Base-by-base conservation (phyloP, 1,140 invertebrate species). In the Pemphigus obesinymphae region DNA sequence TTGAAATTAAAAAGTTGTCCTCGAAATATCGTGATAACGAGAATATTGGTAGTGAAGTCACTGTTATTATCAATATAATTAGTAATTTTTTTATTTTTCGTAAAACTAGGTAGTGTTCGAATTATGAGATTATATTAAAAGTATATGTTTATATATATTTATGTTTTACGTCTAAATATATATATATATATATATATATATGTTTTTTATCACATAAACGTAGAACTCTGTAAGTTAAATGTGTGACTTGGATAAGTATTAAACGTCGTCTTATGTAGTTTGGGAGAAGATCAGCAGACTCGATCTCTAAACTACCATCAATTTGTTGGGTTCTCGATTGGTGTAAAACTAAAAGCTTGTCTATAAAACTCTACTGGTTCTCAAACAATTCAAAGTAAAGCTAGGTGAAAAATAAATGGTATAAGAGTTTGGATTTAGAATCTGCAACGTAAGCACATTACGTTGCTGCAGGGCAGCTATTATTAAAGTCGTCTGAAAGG, bases 321-420 rank as follows among this genome's bases (percentile, higher is more conserved):
- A 70, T 70, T 70, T 70, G 34, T 68, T 26, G 37, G 68, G 40
- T 45, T 15, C 7, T 43, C n/a, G 68, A 70, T 70, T 26, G 68
- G 68, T 20, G 68, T 45, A 70, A 45, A 70, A 70, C 68, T 70
- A 70, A 70, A 70, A 70, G 68, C 68, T 70, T 45, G 68, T 70
- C 23, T 26, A 70, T 70, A 70, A 70, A 70, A 70, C 40, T 70
- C 68, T 70, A 43, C 40, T 45, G 40, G 68, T 45, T 70, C 68
- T 70, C 68, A 43, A 45, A 70, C 68, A 70, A 29, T 45, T 43
- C 40, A 43, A 70, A 70, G 40, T 45, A 70, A 43, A 70, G 68
- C 68, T 70, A 43, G 68, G 37, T 29, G 40, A 45, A 45, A 58
- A 70, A 70, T 45, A 70, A 70, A 70, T 45, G 68, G 68, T 23